Evolutionary conservation across 2,113 vertebrate genomes (phyloP).

Genomic region (Catharus minimus): DNA sequence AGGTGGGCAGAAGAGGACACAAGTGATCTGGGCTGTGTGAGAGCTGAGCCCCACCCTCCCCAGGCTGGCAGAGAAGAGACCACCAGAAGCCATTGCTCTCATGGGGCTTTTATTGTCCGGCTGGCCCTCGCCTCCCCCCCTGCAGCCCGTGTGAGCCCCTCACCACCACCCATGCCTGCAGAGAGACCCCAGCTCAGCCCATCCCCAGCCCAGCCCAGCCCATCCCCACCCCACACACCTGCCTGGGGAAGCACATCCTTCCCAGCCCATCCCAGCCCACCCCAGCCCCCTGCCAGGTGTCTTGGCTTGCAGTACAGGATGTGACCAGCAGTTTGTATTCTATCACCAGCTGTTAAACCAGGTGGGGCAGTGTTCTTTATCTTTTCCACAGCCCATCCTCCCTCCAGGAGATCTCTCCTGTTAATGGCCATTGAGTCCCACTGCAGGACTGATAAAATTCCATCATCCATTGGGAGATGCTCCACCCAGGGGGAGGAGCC

Average conservation of each 20-base stretch:
- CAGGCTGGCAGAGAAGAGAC: background rate
- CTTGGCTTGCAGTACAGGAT: too few relatives aligned
- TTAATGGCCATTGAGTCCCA: too few relatives aligned
- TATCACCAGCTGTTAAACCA: too few relatives aligned
- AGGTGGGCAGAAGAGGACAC: background rate
- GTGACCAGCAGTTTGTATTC: too few relatives aligned
- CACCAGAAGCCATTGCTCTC: conserved; percentile 30
- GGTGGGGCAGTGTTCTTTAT: too few relatives aligned
- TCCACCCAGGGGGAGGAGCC: too few relatives aligned
- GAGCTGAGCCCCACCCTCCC: background rate
- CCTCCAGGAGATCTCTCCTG: too few relatives aligned
- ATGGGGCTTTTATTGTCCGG: conserved; percentile 18
- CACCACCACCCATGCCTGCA: fast-evolving
- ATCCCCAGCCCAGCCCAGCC: background rate
- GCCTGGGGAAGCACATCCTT: background rate
- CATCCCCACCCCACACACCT: background rate
- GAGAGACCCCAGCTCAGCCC: background rate
- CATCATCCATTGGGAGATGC: too few relatives aligned
- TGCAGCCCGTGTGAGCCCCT: fast-evolving
- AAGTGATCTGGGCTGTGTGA: background rate
- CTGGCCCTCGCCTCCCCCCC: background rate
- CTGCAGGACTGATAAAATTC: too few relatives aligned
- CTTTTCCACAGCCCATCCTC: too few relatives aligned
- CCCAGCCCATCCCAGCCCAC: background rate
- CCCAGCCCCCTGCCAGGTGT: background rate